Evolutionary conservation across 2,888 invertebrate genomes (phyloP), one percentile per base, ranked within the genome.

Genomic region (Sminthurinus aureus): DNA sequence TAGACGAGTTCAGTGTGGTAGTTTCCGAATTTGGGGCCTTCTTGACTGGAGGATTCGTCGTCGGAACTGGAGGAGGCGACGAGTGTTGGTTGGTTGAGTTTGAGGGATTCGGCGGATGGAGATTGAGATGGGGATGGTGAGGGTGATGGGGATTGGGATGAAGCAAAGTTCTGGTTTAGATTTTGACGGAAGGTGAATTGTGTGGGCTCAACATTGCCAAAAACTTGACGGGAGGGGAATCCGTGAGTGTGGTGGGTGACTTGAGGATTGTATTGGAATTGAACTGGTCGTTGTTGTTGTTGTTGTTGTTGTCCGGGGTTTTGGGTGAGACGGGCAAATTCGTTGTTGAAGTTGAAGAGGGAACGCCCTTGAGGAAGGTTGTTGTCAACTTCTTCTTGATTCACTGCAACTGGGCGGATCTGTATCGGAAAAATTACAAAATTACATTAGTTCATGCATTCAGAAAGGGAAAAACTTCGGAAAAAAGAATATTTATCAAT

Each of bases 1-100:
- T 93, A 95, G 0, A 95, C 93, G 52, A 95, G 91, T 89, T 95
- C 95, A 26, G 95, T 94, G 79, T 94, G 94, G 90, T 95, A 95
- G 82, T 95, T 92, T 76, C 85, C 58, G 64, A 52, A 86, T 73
- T 82, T 76, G 8, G 85, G 64, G 51, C 3, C 24, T 50, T 51
- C 75, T 38, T 4, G 3, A 38, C 38, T 38, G 18, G 11, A 0
- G 4, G 50, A 50, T n/a, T 75, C 12, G n/a, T n/a, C 69, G n/a
- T 69, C 69, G 3, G 69, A 26, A 9, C 20, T 22, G 18, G 58
- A 69, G 64, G 75, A 74, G 22, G 76, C 8, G 20, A 66, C 67
- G 26, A 81, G 81, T 0, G 75, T 75, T 0, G 79, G 52, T 78
- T 78, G 83, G 58, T 83, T 83, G 11, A 78, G 64, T 24, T 83